A percentile compares a stretch with the other conserved stretches of the same genome.
Evolutionary conservation across 2,888 invertebrate species (phyloP).

Genomic region (Nowickia ferox): DNA sequence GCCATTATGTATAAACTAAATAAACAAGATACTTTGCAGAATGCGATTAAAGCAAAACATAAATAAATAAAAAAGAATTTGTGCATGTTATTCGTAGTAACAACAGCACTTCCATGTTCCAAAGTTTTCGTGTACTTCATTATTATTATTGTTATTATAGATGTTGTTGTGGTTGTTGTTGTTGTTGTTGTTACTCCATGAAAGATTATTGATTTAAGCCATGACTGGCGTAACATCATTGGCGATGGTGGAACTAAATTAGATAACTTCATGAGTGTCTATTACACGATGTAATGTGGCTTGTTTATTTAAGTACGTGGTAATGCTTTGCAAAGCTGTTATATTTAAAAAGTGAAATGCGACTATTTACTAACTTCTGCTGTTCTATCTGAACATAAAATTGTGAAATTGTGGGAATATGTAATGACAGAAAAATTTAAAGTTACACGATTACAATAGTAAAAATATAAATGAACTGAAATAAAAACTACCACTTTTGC

Average conservation of each 20-base stretch:
- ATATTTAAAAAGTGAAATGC: neutral
- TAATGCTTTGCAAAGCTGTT: neutral
- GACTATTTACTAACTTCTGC: neutral
- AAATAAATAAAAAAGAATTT: constrained; percentile 48
- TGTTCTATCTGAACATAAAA: too few species aligned
- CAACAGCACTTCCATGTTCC: constrained; percentile 50
- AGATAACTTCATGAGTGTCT: constrained; percentile 71
- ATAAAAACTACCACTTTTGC: neutral
- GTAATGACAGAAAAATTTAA: neutral
- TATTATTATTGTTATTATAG: constrained; percentile 82
- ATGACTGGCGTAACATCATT: constrained; percentile 60
- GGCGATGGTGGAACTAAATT: constrained; percentile 69
- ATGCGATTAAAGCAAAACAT: constrained; percentile 41
- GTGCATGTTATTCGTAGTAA: constrained; percentile 51
- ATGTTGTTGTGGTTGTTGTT: constrained; percentile 65
- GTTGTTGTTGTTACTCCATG: constrained; percentile 75
- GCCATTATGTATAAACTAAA: constrained; percentile 35
- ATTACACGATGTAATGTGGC: constrained; percentile 52
- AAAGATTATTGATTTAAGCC: constrained; percentile 54
- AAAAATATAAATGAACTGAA: neutral
- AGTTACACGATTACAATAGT: neutral
- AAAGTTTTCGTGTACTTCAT: constrained; percentile 80
- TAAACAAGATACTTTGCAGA: constrained; percentile 53
- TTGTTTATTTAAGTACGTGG: constrained; percentile 9
- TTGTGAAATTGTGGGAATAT: too few species aligned